These are phyloP conservation scores for Pseudomyrmex gracilis DNA, from an alignment of 1,140 invertebrate species.

Conservation along the genomic window DNA sequence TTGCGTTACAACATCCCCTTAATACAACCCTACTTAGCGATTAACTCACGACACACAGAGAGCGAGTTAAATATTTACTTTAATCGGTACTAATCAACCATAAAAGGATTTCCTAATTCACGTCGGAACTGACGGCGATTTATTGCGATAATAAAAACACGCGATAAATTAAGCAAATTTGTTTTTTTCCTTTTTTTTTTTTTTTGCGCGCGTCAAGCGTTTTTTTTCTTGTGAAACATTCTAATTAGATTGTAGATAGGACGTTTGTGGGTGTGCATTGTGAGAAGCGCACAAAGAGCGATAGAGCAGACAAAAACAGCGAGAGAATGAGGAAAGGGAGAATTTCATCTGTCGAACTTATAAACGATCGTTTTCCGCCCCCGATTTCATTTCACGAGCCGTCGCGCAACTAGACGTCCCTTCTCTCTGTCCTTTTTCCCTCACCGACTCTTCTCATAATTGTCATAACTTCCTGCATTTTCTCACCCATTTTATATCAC, in stretches of 20 bases:
- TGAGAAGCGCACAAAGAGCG: slow-evolving; percentile 34
- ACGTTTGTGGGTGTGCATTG: slow-evolving; percentile 47
- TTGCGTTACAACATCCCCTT: slow-evolving; percentile 37
- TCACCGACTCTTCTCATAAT: slow-evolving; percentile 65
- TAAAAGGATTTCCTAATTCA: slow-evolving; percentile 69
- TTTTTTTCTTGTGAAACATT: slow-evolving; percentile 20
- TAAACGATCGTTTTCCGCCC: slow-evolving; percentile 74
- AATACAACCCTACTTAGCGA: slow-evolving; percentile 59
- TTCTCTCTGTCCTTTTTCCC: slow-evolving; percentile 9
- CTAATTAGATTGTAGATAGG: slow-evolving; percentile 65
- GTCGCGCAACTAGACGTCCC: slow-evolving; percentile 69
- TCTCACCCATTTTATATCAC: slow-evolving; percentile 62
- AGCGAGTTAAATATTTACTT: slow-evolving; percentile 72
- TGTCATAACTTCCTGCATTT: slow-evolving; percentile 78
- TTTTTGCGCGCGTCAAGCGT: neutral
- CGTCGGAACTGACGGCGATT: slow-evolving; percentile 65
- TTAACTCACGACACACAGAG: slow-evolving; percentile 65
- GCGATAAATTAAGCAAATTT: slow-evolving; percentile 45
- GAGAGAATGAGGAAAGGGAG: slow-evolving; percentile 50
- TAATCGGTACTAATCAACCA: slow-evolving; percentile 75
- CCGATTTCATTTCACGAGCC: slow-evolving; percentile 78
- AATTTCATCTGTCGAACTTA: slow-evolving; percentile 76
- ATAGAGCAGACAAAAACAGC: slow-evolving; percentile 43
- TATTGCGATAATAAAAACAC: slow-evolving; percentile 65
- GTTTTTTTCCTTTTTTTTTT: too few species aligned